Evolutionary conservation across 2,113 vertebrate species (phyloP).

Genomic region (Oenanthe melanoleuca): DNA sequence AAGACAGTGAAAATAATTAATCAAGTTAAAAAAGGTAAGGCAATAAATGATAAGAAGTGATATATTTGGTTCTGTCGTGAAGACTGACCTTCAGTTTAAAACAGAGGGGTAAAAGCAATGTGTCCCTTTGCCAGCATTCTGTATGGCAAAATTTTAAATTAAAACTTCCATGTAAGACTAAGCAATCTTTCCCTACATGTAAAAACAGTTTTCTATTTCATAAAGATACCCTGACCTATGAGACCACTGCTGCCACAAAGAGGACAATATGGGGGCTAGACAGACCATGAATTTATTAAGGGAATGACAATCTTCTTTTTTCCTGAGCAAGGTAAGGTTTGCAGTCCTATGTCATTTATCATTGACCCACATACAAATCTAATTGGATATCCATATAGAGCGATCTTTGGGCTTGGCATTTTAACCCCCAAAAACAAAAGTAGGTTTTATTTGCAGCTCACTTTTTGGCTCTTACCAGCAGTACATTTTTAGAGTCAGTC

Average conservation of each 20-base stretch:
- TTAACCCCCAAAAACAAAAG: neutral
- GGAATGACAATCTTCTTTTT: neutral
- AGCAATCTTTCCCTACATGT: neutral
- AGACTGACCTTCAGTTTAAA: neutral
- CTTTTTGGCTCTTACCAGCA: neutral
- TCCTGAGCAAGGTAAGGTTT: neutral
- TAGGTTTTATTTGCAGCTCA: neutral
- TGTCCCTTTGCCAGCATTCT: neutral
- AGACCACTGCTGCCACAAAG: neutral
- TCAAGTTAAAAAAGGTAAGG: neutral
- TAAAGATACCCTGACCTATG: neutral
- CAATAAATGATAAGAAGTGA: neutral
- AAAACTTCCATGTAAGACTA: neutral
- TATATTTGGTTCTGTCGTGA: neutral
- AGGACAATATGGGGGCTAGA: fast-evolving
- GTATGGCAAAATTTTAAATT: neutral
- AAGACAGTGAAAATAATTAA: neutral
- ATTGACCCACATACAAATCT: neutral
- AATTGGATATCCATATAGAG: neutral
- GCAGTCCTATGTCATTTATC: no score
- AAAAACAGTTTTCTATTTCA: neutral
- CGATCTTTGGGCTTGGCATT: neutral
- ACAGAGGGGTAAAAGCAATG: fast-evolving
- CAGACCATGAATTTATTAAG: neutral
- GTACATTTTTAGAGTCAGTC: neutral